Evolutionary conservation across 2,797 vertebrate species (phyloP), one percentile per base, ranked within the genome.

Genomic region (Buphagus erythrorhynchus): DNA sequence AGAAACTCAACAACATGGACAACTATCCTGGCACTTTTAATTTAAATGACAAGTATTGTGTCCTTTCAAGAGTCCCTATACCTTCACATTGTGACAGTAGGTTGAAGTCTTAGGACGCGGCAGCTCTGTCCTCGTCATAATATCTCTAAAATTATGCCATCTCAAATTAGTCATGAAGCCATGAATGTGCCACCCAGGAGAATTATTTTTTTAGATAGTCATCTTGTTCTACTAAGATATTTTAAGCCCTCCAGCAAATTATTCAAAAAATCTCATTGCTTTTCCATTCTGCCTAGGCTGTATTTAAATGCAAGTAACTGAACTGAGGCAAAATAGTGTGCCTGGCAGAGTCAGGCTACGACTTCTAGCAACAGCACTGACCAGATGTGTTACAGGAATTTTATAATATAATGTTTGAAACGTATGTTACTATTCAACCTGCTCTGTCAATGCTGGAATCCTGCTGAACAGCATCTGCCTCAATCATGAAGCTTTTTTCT

Each of bases 201-300:
- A 90, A 65, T 93, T 72, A 59, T 76, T 93, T 93, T 96, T 96
- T 92, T 36, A 92, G 92, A 45, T 88, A 96, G 93, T 95, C 7
- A 5, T 93, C 91, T 95, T 93, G 85, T 96, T 94, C 96, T 95
- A 66, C 87, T 96, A 92, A 84, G 92, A 84, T 95, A 96, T 95
- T 96, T 97, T 96, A 93, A 97, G 94, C 95, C 95, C 95, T 97
- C 87, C 94, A 95, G 95, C 95, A 95, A 96, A 95, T 95, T 95
- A 97, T 95, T 96, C 62, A 94, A 88, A 88, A 88, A 96, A 91
- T 88, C 73, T 94, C 82, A 52, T 72, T 90, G 89, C 69, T 88
- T 88, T 94, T 92, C 93, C 91, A 42, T 83, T 93, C 94, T 96
- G 89, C 73, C 85, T 86, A 75, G 92, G 66, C 82, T 93, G 69